phyloP scores from a whole-genome alignment of 2,888 invertebrate genomes.

The Apodemia hepburni region DNA sequence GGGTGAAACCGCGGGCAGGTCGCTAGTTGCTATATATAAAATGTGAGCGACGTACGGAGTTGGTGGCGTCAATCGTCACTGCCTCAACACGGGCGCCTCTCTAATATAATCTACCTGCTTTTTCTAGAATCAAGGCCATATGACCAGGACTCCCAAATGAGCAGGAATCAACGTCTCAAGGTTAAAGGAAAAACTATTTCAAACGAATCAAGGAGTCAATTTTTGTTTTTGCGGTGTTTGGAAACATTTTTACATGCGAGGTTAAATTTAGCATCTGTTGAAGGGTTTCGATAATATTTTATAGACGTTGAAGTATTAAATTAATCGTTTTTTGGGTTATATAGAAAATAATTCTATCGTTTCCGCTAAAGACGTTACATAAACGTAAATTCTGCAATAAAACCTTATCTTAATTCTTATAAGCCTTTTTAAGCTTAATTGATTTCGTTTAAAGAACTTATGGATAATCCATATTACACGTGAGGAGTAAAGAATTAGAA shows the following conservation, averaged over 20 bases:
- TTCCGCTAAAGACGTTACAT: too few relatives aligned
- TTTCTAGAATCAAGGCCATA: slow-evolving; percentile 74
- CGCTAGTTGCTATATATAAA: too few relatives aligned
- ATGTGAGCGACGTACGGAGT: slow-evolving; percentile 79
- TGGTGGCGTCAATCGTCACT: slow-evolving; percentile 72
- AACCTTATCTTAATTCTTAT: too few relatives aligned
- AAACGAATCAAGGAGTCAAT: not conserved
- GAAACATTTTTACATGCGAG: not conserved
- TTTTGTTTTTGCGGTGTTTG: not conserved
- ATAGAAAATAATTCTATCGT: too few relatives aligned
- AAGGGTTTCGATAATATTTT: not conserved
- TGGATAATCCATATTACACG: too few relatives aligned
- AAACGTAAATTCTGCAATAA: too few relatives aligned
- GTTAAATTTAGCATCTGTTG: not conserved
- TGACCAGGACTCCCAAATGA: slow-evolving; percentile 74
- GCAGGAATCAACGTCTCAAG: slow-evolving; percentile 48
- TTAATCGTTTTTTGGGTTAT: too few relatives aligned
- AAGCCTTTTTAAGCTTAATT: too few relatives aligned
- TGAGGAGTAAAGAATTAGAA: too few relatives aligned
- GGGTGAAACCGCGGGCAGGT: too few relatives aligned
- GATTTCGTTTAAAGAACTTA: too few relatives aligned
- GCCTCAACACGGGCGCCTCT: slow-evolving; percentile 77
- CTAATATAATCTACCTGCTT: slow-evolving; percentile 70
- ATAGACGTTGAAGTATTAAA: not conserved
- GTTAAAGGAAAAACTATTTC: not conserved